phyloP scores from a whole-genome alignment of 2,113 vertebrate species.

The Scytalopus superciliaris region DNA sequence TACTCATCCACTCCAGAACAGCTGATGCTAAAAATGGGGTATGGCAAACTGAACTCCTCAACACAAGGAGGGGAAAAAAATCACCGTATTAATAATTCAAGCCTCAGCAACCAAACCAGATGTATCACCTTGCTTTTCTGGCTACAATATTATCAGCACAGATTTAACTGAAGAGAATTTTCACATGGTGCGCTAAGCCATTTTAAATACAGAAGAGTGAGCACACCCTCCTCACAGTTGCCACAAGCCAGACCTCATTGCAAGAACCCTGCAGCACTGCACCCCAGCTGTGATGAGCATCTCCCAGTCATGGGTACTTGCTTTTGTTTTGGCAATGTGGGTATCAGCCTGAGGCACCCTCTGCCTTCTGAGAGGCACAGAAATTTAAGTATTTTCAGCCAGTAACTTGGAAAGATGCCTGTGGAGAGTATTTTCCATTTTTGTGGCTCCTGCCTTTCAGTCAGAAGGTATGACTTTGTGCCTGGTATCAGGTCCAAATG shows the following conservation, averaged over 20 bases:
- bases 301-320: not conserved
- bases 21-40: not conserved
- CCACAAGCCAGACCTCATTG: not conserved
- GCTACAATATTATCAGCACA: not conserved
- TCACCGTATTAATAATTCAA: not conserved
- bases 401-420: not conserved
- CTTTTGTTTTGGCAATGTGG: not conserved
- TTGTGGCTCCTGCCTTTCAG: not conserved
- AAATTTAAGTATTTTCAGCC: not conserved
- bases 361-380: not conserved
- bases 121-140: not conserved
- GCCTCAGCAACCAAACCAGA: not conserved
- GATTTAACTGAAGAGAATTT: not conserved
- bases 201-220: not conserved
- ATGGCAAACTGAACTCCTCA: not conserved
- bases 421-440: not conserved
- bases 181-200: not conserved
- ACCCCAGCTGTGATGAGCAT: not conserved
- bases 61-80: not conserved
- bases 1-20: not conserved
- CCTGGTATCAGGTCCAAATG: not conserved
- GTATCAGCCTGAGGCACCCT: not conserved
- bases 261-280: not conserved
- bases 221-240: fast-evolving
- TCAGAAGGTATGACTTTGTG: not conserved